Conservation (phyloP, 30 jellyfish, hydroid and myxozoan species). For the Aurelia sp. region DNA sequence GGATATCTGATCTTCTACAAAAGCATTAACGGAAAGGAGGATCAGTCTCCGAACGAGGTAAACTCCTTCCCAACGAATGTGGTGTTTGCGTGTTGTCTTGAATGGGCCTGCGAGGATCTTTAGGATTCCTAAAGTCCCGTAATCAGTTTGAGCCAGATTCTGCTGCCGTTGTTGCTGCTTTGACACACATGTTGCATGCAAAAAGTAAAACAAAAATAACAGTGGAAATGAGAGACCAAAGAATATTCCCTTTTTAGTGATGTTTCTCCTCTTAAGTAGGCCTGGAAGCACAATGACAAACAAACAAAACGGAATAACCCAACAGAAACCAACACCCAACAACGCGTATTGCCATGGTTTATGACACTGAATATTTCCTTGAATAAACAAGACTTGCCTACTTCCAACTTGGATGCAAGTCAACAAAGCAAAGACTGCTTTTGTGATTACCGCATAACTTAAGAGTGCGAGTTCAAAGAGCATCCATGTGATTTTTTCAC, state of each 20-base stretch:
- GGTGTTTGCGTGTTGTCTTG: not conserved
- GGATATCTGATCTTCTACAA: constrained; percentile 11
- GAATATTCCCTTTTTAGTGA: not conserved
- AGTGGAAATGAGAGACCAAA: constrained; percentile 37
- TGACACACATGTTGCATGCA: not conserved
- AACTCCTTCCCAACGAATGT: constrained; percentile 47
- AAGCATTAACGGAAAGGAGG: constrained; percentile 6
- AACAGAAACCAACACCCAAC: constrained; percentile 10
- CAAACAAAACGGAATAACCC: constrained; percentile 55
- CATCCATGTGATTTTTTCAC: not conserved
- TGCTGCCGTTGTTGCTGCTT: not conserved
- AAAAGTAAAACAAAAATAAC: not conserved
- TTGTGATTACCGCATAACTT: constrained; percentile 22
- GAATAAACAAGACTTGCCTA: constrained; percentile 13
- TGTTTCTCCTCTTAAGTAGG: constrained; percentile 16
- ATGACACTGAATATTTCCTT: constrained; percentile 43
- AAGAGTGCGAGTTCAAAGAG: constrained; percentile 26
- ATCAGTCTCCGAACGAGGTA: constrained; percentile 47
- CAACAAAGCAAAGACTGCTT: constrained; percentile 9
- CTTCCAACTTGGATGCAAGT: constrained; percentile 15
- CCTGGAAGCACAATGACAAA: constrained; percentile 16
- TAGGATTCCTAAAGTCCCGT: not conserved
- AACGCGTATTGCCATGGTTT: constrained; percentile 50
- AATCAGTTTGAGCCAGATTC: not conserved
- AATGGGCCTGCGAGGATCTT: constrained; percentile 24